phyloP scores from a whole-genome alignment of 2,797 vertebrate genomes.

The Helicolenus hilgendorfi region DNA sequence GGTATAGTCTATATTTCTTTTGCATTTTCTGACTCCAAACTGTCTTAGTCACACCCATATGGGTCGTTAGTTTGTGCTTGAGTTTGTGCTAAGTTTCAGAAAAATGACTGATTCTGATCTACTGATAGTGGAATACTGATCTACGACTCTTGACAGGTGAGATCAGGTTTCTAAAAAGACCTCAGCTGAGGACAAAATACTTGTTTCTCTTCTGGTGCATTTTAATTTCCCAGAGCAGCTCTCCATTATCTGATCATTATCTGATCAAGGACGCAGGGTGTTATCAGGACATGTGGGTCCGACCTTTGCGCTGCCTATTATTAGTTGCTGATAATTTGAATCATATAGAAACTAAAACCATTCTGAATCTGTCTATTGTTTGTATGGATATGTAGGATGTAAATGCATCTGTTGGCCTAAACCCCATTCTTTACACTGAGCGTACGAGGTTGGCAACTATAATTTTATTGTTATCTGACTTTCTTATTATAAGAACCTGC shows the following conservation, averaged over 20 bases:
- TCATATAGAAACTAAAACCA: not conserved
- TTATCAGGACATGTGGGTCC: not conserved
- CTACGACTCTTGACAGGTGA: not conserved
- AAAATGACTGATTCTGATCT: not conserved
- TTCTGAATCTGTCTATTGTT: not conserved
- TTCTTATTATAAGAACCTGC: not conserved
- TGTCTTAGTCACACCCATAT: not conserved
- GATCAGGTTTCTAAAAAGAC: not conserved
- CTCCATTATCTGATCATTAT: not conserved
- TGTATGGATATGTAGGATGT: not conserved
- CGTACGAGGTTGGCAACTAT: not conserved
- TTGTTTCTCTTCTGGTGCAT: not conserved
- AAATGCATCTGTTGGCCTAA: not conserved
- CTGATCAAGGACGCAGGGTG: not conserved
- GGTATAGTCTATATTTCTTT: not conserved
- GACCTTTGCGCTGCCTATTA: not conserved
- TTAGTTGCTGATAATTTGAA: conserved; percentile 1
- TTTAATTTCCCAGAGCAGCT: not conserved
- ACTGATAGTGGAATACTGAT: not conserved
- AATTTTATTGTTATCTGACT: not conserved
- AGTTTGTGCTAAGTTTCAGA: not conserved
- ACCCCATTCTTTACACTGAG: not conserved
- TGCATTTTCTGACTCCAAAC: not conserved
- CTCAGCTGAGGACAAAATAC: not conserved
- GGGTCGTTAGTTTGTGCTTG: not conserved